Percentiles rank a stretch among this genome's conserved stretches.
Evolutionary conservation across 1,140 invertebrate genomes (phyloP).

Genomic region (Cydia fagiglandana): DNA sequence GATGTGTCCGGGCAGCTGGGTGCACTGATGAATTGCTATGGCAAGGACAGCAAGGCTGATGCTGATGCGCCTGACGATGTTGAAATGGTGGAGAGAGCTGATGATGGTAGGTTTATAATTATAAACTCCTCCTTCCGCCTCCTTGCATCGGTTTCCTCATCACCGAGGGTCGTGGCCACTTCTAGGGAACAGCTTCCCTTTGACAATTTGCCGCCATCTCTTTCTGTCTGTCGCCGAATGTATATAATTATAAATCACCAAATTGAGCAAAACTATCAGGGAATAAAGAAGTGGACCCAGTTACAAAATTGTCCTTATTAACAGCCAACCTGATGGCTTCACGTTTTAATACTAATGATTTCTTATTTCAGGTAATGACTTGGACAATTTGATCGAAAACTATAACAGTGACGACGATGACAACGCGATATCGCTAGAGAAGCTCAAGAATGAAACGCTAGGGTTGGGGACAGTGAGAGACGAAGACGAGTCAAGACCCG

Average conservation of each 20-base stretch:
- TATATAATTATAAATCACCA: too few species aligned
- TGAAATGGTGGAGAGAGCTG: constrained; percentile 79
- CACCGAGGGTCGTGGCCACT: too few species aligned
- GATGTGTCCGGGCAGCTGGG: constrained; percentile 90
- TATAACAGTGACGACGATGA: constrained; percentile 86
- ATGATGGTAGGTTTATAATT: constrained; percentile 64
- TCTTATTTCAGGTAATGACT: constrained; percentile 50
- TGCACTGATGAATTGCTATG: constrained; percentile 80
- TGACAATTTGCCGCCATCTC: too few species aligned
- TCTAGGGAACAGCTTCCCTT: too few species aligned
- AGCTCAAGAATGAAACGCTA: constrained; percentile 86
- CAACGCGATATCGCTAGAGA: constrained; percentile 88
- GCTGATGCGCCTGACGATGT: constrained; percentile 81
- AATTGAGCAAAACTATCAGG: too few species aligned
- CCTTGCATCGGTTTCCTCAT: too few species aligned
- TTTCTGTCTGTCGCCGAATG: too few species aligned
- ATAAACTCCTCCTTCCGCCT: too few species aligned
- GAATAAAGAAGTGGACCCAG: too few species aligned
- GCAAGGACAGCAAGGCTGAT: constrained; percentile 56
- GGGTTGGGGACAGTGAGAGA: constrained; percentile 69
- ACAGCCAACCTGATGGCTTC: too few species aligned
- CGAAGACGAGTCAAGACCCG: constrained; percentile 62
- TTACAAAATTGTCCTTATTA: too few species aligned
- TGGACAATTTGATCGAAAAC: constrained; percentile 68
- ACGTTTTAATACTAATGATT: not conserved